Conservation (phyloP, 2,113 vertebrate genomes). For the Phrynocephalus versicolor region DNA sequence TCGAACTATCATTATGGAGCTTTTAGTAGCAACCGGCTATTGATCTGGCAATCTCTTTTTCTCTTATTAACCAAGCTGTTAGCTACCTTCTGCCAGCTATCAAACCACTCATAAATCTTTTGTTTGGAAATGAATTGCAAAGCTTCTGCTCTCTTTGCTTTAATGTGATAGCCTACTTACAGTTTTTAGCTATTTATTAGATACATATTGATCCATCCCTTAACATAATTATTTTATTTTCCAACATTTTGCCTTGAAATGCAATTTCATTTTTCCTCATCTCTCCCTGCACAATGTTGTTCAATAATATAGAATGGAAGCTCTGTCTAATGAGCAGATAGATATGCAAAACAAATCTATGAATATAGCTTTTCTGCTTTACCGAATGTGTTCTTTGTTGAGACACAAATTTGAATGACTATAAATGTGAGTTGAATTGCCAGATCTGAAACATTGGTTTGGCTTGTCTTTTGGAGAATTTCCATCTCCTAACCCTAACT, state of each 20-base stretch:
- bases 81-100: constrained; percentile 29
- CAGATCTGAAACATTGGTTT: neutral
- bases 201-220: constrained; percentile 14
- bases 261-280: neutral
- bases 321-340: neutral
- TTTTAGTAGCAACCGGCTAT: constrained; percentile 18
- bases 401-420: neutral
- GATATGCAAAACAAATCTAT: neutral
- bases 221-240: constrained; percentile 52
- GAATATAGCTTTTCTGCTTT: constrained; percentile 9
- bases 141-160: constrained; percentile 29
- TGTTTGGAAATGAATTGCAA: constrained; percentile 38
- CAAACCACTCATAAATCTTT: constrained; percentile 25
- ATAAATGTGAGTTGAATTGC: neutral
- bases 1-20: constrained; percentile 13
- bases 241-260: constrained; percentile 12
- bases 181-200: constrained; percentile 49
- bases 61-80: constrained; percentile 33
- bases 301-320: constrained; percentile 31
- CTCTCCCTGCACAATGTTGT: constrained; percentile 4
- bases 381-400: neutral
- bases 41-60: constrained; percentile 6
- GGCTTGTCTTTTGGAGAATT: neutral
- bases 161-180: constrained; percentile 13
- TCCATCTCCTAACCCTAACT: neutral